Conservation (phyloP, 2,113 vertebrate species). For the Eupsittula cactorum region DNA sequence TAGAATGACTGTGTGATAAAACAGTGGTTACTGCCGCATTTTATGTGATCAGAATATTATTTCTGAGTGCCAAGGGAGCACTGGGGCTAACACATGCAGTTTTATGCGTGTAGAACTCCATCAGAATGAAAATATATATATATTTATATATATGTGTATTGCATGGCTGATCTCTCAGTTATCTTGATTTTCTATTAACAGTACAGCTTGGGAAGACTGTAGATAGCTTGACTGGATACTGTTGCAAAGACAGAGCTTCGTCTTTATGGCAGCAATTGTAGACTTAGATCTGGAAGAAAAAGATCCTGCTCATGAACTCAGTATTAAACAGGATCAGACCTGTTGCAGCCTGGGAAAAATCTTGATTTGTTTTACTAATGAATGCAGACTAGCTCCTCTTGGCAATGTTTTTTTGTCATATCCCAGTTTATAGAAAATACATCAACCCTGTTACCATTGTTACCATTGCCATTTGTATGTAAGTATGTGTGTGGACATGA, state of each 20-base stretch:
- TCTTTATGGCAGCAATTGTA: neutral
- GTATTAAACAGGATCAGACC: neutral
- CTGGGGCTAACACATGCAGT: neutral
- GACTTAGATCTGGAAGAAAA: neutral
- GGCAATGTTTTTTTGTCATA: neutral
- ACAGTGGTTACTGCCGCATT: neutral
- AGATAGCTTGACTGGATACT: neutral
- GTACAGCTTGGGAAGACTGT: neutral
- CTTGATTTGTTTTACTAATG: neutral
- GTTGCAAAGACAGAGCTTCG: neutral
- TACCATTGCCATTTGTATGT: neutral
- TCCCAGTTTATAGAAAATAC: neutral
- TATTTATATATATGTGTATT: neutral
- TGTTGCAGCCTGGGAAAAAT: neutral
- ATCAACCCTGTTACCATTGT: neutral
- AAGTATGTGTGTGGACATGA: rapidly evolving
- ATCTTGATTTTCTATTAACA: neutral
- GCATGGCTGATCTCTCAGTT: neutral
- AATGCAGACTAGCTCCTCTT: neutral
- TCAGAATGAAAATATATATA: neutral
- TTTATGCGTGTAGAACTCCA: neutral
- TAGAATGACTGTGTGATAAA: neutral
- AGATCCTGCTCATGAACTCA: neutral
- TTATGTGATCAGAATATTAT: neutral
- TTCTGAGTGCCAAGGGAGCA: neutral